These are phyloP conservation scores for Mythimna albipuncta DNA, from an alignment of 2,888 invertebrate species.

Conservation along the genomic window DNA sequence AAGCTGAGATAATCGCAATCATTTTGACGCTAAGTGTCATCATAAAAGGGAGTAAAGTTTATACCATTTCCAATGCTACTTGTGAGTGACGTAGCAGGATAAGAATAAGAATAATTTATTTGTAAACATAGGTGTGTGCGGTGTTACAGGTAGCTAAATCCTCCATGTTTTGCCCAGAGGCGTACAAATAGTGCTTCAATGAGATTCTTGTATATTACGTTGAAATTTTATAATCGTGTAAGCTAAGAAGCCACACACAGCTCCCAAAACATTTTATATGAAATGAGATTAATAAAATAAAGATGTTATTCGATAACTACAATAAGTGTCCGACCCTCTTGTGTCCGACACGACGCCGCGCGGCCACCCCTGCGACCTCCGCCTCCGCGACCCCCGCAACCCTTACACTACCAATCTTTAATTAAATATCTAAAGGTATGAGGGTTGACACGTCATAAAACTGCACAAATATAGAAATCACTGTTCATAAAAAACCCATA, in stretches of 20 bases:
- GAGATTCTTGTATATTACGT: neutral
- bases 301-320: conserved; percentile 63
- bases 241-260: neutral
- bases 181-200: neutral
- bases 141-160: no score
- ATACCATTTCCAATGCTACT: neutral
- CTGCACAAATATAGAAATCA: conserved; percentile 77
- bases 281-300: conserved; percentile 62
- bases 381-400: conserved; percentile 49
- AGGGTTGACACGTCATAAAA: conserved; percentile 66
- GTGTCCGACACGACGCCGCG: conserved; percentile 31
- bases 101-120: no score
- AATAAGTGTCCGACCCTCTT: conserved; percentile 42
- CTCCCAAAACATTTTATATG: conserved; percentile 9
- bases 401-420: conserved; percentile 70
- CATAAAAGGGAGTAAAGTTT: neutral
- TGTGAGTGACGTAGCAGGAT: neutral
- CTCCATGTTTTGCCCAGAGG: no score
- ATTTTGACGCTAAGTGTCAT: neutral
- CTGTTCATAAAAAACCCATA: conserved; percentile 74
- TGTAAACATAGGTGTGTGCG: no score
- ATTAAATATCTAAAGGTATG: conserved; percentile 69
- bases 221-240: no score
- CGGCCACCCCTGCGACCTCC: conserved; percentile 27
- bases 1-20: neutral